A percentile compares a stretch with the other conserved stretches of the same genome.
Evolutionary conservation across 2,797 vertebrate species (phyloP).

Genomic region (Neosalanx taihuensis): DNA sequence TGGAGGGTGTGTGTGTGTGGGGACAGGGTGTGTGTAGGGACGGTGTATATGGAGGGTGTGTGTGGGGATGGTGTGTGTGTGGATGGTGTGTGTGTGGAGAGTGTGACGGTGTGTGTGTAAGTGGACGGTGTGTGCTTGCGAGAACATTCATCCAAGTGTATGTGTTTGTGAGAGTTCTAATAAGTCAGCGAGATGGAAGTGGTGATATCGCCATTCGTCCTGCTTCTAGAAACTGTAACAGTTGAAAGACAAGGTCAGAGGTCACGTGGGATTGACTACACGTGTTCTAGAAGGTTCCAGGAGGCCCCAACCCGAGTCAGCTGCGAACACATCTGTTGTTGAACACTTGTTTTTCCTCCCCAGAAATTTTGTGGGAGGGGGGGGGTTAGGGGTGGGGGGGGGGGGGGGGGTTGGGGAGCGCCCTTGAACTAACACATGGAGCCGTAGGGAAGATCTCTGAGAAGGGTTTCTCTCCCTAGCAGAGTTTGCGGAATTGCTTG

Average conservation of each 20-base stretch:
- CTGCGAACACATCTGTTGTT: slow-evolving; percentile 60
- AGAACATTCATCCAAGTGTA: not conserved
- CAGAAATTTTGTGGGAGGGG: not conserved
- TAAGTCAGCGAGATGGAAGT: not conserved
- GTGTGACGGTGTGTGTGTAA: not conserved
- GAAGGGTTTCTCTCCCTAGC: not conserved
- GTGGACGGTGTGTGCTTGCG: not conserved
- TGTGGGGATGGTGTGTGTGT: no score
- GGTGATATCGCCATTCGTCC: slow-evolving; percentile 12
- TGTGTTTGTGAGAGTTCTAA: not conserved
- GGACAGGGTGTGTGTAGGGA: no score
- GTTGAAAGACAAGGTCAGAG: slow-evolving; percentile 45
- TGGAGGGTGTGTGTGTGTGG: not conserved
- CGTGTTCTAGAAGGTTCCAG: not conserved
- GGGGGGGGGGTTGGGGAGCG: not conserved
- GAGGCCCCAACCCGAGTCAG: slow-evolving; percentile 50
- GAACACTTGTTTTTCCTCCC: slow-evolving; percentile 29
- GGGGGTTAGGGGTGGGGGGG: slow-evolving; percentile 7
- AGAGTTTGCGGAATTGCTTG: not conserved
- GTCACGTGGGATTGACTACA: slow-evolving; percentile 18
- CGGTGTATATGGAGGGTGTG: no score
- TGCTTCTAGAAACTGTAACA: slow-evolving; percentile 23
- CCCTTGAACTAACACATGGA: not conserved
- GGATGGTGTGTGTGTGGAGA: not conserved
- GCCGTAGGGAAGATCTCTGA: not conserved